Percentiles rank a stretch among this genome's conserved stretches.
These are phyloP conservation scores for Plodia interpunctella DNA, from an alignment of 1,140 invertebrate species.

Conservation along the genomic window DNA sequence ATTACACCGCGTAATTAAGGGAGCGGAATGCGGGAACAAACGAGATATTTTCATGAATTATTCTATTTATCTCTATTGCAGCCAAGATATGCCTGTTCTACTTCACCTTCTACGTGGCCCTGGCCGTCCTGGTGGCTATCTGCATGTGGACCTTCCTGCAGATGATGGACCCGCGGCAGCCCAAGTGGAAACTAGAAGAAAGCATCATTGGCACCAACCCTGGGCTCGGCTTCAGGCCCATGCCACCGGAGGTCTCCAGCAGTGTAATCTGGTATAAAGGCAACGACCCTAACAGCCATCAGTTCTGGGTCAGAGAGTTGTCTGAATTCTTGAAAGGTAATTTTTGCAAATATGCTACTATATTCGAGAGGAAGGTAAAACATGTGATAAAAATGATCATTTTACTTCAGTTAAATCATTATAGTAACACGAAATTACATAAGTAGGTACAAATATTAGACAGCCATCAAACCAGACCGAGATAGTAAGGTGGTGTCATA, in stretches of 20 bases:
- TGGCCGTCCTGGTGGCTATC: slow-evolving; percentile 91
- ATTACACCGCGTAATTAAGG: too few species aligned
- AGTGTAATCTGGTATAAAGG: slow-evolving; percentile 95
- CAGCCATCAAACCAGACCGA: too few species aligned
- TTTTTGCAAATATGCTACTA: slow-evolving; percentile 8
- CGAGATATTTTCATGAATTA: too few species aligned
- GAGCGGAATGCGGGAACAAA: too few species aligned
- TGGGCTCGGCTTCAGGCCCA: slow-evolving; percentile 93
- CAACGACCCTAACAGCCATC: slow-evolving; percentile 83
- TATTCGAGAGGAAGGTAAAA: background rate
- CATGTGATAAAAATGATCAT: too few species aligned
- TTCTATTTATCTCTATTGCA: slow-evolving; percentile 73
- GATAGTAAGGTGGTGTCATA: too few species aligned
- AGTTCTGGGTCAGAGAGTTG: slow-evolving; percentile 86
- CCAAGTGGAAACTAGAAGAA: slow-evolving; percentile 88
- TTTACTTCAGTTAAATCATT: too few species aligned
- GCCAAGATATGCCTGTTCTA: slow-evolving; percentile 95
- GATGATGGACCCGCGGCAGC: slow-evolving; percentile 91
- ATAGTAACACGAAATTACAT: too few species aligned
- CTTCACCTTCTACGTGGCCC: slow-evolving; percentile 91
- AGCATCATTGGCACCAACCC: slow-evolving; percentile 95
- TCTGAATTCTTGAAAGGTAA: slow-evolving; percentile 81
- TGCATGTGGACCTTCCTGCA: slow-evolving; percentile 95
- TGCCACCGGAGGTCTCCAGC: slow-evolving; percentile 93
- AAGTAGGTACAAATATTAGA: too few species aligned